Conservation (phyloP, 1,140 invertebrate genomes). For the Drosophila sulfurigaster region DNA sequence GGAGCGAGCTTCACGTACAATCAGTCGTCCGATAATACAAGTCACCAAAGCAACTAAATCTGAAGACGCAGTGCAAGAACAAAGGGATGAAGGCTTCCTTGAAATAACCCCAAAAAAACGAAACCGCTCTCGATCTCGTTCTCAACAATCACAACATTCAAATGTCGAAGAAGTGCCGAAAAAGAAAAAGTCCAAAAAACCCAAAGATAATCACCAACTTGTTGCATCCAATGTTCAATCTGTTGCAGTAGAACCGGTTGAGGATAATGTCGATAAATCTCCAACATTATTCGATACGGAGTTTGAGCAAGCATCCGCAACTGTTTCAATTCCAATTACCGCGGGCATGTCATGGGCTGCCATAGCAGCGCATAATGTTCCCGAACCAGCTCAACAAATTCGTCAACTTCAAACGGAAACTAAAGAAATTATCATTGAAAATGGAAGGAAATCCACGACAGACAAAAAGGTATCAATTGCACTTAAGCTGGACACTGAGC, state of each 20-base stretch:
- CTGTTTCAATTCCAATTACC: slow-evolving; percentile 33
- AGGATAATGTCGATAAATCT: not conserved
- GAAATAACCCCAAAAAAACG: slow-evolving; percentile 67
- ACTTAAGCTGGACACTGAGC: slow-evolving; percentile 56
- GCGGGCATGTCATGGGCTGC: slow-evolving; percentile 79
- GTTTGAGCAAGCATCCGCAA: not conserved
- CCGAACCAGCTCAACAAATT: slow-evolving; percentile 74
- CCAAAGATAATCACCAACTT: slow-evolving; percentile 42
- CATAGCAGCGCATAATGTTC: slow-evolving; percentile 79
- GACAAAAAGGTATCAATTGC: slow-evolving; percentile 57
- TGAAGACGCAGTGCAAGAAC: slow-evolving; percentile 24
- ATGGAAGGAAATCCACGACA: slow-evolving; percentile 7
- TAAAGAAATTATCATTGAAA: slow-evolving; percentile 25
- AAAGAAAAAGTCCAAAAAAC: slow-evolving; percentile 68
- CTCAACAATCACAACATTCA: slow-evolving; percentile 67
- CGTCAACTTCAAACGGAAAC: slow-evolving; percentile 51
- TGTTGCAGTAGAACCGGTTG: not conserved
- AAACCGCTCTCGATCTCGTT: slow-evolving; percentile 74
- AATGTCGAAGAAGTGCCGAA: slow-evolving; percentile 54
- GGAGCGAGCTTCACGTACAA: slow-evolving; percentile 60
- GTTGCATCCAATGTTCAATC: slow-evolving; percentile 10
- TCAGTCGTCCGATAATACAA: slow-evolving; percentile 60
- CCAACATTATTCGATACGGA: not conserved
- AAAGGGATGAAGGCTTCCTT: slow-evolving; percentile 70
- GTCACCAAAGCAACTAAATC: slow-evolving; percentile 52